Percentiles rank a stretch among this genome's conserved stretches.
Conservation (phyloP, 1,140 invertebrate species). For the Melanaphis sacchari region DNA sequence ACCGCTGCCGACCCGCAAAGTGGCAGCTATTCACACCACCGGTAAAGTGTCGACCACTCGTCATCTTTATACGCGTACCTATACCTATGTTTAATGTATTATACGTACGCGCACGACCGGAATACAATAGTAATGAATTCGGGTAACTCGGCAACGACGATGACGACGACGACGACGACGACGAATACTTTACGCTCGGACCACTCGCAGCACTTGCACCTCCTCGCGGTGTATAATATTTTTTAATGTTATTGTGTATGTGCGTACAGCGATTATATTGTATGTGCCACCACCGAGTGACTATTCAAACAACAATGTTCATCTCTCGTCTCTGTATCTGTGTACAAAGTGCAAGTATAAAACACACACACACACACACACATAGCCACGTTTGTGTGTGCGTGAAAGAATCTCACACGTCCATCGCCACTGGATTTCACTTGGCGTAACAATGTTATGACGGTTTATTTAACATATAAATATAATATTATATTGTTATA, state of each 20-base stretch:
- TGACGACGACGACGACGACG: not conserved
- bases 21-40: constrained; percentile 49
- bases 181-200: not conserved
- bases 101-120: not conserved
- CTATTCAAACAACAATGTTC: not conserved
- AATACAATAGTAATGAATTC: constrained; percentile 27
- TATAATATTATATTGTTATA: not conserved
- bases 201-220: not conserved
- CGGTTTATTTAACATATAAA: not conserved
- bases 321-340: not conserved
- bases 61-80: not conserved
- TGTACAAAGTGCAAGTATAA: not conserved
- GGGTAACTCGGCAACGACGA: constrained; percentile 23
- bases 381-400: not conserved
- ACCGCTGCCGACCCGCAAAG: constrained; percentile 6
- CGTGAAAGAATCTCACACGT: constrained; percentile 46
- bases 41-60: constrained; percentile 46
- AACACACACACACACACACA: not conserved
- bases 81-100: not conserved
- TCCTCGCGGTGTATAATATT: not conserved
- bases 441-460: constrained; percentile 16
- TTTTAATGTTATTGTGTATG: not conserved
- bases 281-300: not conserved
- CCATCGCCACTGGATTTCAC: constrained; percentile 6
- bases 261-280: not conserved